These are phyloP conservation scores for Potamilus streckersoni DNA, from an alignment of 1,140 invertebrate genomes.

Conservation along the genomic window DNA sequence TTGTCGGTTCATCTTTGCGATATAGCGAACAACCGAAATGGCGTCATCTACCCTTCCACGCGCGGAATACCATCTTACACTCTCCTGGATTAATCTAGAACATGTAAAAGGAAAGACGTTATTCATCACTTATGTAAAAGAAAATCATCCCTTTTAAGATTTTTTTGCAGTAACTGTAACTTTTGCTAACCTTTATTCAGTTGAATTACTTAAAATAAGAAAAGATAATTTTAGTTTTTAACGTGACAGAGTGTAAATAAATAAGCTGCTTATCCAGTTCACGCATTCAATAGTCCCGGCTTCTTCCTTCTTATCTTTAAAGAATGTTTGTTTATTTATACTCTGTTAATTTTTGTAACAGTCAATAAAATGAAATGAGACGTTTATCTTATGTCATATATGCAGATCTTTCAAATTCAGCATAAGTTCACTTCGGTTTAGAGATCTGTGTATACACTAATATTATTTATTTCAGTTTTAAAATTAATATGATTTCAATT, in stretches of 20 bases:
- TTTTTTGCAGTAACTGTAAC: background rate
- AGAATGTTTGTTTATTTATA: too few relatives aligned
- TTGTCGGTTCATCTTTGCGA: conserved; percentile 6
- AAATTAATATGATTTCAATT: too few relatives aligned
- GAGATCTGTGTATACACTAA: too few relatives aligned
- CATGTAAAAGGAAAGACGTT: background rate
- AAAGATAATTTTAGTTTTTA: background rate
- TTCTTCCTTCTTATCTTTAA: background rate
- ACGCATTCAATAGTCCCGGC: background rate
- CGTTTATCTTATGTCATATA: too few relatives aligned
- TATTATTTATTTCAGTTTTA: too few relatives aligned
- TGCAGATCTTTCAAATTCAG: too few relatives aligned
- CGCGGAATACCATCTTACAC: conserved; percentile 13
- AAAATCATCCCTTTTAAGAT: background rate
- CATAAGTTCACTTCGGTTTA: too few relatives aligned
- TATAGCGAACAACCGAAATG: conserved; percentile 4
- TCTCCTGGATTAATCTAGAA: conserved; percentile 16
- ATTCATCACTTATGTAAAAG: background rate
- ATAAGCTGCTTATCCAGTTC: background rate
- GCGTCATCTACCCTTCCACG: conserved; percentile 16
- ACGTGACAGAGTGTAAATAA: background rate
- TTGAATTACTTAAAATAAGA: background rate
- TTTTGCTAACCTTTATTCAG: background rate
- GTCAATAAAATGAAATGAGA: too few relatives aligned
- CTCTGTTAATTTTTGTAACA: too few relatives aligned